Evolutionary conservation across 2,113 vertebrate species (phyloP).

Genomic region (Serinus canaria): DNA sequence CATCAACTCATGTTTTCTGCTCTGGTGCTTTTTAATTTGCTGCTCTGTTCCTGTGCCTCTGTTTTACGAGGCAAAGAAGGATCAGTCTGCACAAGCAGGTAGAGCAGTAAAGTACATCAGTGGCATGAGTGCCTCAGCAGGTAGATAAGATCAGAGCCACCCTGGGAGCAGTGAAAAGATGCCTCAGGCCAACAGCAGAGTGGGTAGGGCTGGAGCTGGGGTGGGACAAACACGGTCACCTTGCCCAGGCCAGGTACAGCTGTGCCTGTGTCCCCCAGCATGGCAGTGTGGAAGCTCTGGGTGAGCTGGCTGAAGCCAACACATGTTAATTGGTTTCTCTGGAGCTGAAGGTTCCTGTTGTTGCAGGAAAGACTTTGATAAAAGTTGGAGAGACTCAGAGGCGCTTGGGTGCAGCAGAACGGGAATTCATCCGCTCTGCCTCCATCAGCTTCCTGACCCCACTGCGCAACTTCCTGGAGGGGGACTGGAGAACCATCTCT

Average conservation of each 20-base stretch:
- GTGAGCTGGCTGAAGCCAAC: neutral
- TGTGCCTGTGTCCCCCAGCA: neutral
- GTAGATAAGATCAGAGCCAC: slow-evolving; percentile 24
- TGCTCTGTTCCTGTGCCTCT: slow-evolving; percentile 15
- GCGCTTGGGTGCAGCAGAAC: slow-evolving; percentile 84
- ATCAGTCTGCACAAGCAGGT: neutral
- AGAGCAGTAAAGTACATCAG: neutral
- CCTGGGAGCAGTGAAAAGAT: neutral
- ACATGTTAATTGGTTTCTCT: neutral
- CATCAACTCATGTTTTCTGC: slow-evolving; percentile 35
- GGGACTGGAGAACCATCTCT: slow-evolving; percentile 95
- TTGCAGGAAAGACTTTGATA: slow-evolving; percentile 86
- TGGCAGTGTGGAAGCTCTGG: neutral
- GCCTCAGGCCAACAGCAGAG: neutral
- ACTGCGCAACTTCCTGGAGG: slow-evolving; percentile 95
- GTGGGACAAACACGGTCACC: neutral
- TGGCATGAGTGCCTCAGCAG: neutral
- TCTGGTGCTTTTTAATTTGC: slow-evolving; percentile 60
- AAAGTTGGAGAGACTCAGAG: slow-evolving; percentile 91
- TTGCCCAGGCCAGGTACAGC: neutral
- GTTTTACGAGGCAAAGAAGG: neutral
- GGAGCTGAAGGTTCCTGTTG: neutral
- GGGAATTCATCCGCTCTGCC: slow-evolving; percentile 89
- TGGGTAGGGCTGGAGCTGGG: neutral
- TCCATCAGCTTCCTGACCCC: slow-evolving; percentile 90